A percentile compares a stretch with the other conserved stretches of the same genome.
Conservation (phyloP, 2,888 invertebrate species). For the Choristoneura rosaceana region DNA sequence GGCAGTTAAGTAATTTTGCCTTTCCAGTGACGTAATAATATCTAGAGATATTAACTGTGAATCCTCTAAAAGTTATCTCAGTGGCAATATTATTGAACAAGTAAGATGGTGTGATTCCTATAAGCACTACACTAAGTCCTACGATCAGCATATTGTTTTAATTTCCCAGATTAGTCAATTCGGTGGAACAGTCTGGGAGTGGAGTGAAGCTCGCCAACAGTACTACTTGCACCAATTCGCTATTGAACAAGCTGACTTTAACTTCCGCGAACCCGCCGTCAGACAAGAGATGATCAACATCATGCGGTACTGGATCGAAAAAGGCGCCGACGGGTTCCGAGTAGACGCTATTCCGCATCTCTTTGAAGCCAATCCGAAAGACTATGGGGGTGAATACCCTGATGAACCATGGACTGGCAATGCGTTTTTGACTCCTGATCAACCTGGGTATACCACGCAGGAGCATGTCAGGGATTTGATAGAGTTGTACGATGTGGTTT, state of each 20-base stretch:
- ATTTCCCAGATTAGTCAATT: conserved; percentile 78
- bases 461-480: conserved; percentile 87
- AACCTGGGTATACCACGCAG: conserved; percentile 85
- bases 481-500: conserved; percentile 83
- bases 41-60: too few species aligned
- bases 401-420: conserved; percentile 81
- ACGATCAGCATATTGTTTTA: background rate
- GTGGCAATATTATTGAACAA: too few species aligned
- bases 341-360: conserved; percentile 88
- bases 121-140: too few species aligned
- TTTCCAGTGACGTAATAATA: too few species aligned
- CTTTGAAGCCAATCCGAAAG: conserved; percentile 80
- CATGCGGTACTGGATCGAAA: conserved; percentile 89
- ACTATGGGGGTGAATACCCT: conserved; percentile 69
- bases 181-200: conserved; percentile 89
- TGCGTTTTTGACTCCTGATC: conserved; percentile 73
- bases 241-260: conserved; percentile 87
- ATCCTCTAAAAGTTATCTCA: too few species aligned
- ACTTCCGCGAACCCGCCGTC: conserved; percentile 87
- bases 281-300: conserved; percentile 85
- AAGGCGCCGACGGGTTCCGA: conserved; percentile 90
- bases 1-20: too few species aligned
- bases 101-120: too few species aligned
- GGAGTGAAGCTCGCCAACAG: conserved; percentile 86
- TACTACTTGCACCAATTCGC: conserved; percentile 90